A percentile compares a stretch with the other conserved stretches of the same genome.
phyloP scores from a whole-genome alignment of 2,113 vertebrate species.

The Saccopteryx leptura region DNA sequence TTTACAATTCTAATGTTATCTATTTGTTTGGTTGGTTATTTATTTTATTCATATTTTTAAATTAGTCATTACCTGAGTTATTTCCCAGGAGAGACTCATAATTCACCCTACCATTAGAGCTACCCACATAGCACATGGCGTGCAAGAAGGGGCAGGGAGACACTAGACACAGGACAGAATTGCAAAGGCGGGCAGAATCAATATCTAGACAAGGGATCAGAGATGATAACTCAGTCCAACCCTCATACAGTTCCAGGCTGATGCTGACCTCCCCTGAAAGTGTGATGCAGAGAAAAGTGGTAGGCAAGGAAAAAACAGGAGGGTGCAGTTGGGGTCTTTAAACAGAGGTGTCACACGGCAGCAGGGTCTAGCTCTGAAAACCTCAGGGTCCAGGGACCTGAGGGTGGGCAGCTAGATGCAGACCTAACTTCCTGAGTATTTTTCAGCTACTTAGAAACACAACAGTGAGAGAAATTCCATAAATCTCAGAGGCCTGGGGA shows the following conservation, averaged over 20 bases:
- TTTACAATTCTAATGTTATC: background rate
- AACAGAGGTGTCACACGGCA: background rate
- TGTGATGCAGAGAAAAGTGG: background rate
- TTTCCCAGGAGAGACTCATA: background rate
- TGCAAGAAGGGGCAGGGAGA: background rate
- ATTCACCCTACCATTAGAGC: background rate
- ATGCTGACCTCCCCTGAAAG: background rate
- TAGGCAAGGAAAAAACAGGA: background rate
- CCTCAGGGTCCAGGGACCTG: background rate
- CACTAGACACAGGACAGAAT: background rate
- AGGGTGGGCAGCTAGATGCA: background rate
- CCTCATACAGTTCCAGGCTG: background rate
- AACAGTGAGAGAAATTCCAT: conserved; percentile 7
- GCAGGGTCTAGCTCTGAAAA: background rate
- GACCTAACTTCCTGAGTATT: background rate
- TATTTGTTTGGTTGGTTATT: background rate
- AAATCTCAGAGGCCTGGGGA: background rate
- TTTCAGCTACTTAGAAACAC: conserved; percentile 1
- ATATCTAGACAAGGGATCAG: background rate
- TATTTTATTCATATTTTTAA: conserved; percentile 21
- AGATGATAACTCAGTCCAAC: background rate
- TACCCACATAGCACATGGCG: background rate
- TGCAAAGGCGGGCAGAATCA: background rate
- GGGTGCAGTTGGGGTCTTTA: background rate
- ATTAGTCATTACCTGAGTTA: conserved; percentile 8